These are phyloP conservation scores for Hucho hucho DNA, from an alignment of 2,113 vertebrate species.

Conservation along the genomic window DNA sequence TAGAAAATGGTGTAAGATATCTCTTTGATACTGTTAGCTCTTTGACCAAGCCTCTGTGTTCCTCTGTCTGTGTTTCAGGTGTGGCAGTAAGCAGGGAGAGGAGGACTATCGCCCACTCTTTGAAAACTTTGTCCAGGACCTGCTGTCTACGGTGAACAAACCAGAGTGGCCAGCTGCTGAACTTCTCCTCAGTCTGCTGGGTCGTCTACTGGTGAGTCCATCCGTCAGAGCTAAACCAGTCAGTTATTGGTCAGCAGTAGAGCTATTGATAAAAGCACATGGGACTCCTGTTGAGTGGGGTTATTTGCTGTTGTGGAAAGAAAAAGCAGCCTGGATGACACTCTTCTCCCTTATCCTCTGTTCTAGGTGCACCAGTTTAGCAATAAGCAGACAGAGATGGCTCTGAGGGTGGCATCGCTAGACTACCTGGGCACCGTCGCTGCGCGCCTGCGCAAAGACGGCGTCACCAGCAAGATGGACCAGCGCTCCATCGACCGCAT, in stretches of 20 bases:
- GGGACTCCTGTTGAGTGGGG: too few species aligned
- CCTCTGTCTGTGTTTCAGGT: constrained; percentile 67
- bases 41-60: not conserved
- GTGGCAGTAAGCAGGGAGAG: constrained; percentile 98
- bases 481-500: constrained; percentile 94
- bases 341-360: not conserved
- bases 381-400: constrained; percentile 99
- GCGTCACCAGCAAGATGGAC: constrained; percentile 97
- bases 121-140: constrained; percentile 98
- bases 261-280: not conserved
- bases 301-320: not conserved
- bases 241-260: not conserved
- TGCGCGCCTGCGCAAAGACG: constrained; percentile 92
- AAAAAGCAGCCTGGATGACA: not conserved
- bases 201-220: constrained; percentile 88
- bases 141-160: constrained; percentile 98
- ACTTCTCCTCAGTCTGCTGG: constrained; percentile 93
- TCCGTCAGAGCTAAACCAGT: not conserved
- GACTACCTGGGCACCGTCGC: constrained; percentile 98
- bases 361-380: constrained; percentile 97
- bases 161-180: constrained; percentile 99
- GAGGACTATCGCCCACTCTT: constrained; percentile 98
- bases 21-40: not conserved
- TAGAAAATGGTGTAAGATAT: not conserved
- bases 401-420: constrained; percentile 94